Evolutionary conservation across 2,888 invertebrate genomes (phyloP), one percentile per base, ranked within the genome.

Genomic region (Caradrina clavipalpis): DNA sequence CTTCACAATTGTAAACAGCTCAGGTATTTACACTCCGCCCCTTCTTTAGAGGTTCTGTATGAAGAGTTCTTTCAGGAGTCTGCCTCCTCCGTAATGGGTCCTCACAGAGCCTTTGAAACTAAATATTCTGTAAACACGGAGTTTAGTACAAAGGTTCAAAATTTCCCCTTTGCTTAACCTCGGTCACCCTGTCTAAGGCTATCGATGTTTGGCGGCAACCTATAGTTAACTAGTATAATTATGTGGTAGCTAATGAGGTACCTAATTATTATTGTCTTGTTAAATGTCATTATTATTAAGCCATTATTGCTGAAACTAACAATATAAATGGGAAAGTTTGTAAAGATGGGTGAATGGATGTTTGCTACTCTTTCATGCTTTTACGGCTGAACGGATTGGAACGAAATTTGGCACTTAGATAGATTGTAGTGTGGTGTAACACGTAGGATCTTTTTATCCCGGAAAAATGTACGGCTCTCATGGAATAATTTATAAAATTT

Each of bases 61-160:
- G 51, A 57, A 73, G 69, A 65, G 76, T 62, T 67, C 60, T 76
- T 77, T 67, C 77, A 73, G 69, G 73, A 82, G 78, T 85, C 83
- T 57, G 51, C 65, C 65, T 61, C 57, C 17, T 13, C 53, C 15
- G 51, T 62, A 60, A 75, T 58, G 69, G 35, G 35, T 35, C 21
- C 15, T 59, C 35, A 57, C 5, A 26, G 19, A 39, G 22, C 63
- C 63, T 74, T 76, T 76, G 74, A 76, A 70, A 74, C 59, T 42
- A 60, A 88, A 89, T 89, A 87, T 83, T 80, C 82, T 64, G 78
- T 72, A 76, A 80, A 84, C 76, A 67, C 53, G 58, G 69, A 73
- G 57, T 55, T 82, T 73, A 72, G 78, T 17, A 42, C 69, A 79
- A 80, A 82, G 66, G 84, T 80, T 57, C 53, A n/a, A 1, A 71